phyloP scores from a whole-genome alignment of 2,113 vertebrate species.

The Phylloscopus trochilus region DNA sequence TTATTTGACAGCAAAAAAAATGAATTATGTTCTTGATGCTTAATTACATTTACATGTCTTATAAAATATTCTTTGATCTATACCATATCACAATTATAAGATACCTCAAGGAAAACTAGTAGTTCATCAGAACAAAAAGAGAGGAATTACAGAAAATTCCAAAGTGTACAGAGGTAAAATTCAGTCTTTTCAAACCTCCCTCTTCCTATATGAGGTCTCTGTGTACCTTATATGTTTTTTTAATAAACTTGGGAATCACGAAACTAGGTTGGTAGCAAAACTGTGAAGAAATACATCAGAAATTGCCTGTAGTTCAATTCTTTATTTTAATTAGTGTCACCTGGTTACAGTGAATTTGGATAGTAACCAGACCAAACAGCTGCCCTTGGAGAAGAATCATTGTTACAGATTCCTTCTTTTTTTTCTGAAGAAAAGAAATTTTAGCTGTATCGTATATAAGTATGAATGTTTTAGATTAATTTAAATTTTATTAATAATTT shows the following conservation, averaged over 20 bases:
- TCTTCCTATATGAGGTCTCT: background rate
- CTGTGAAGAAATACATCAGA: background rate
- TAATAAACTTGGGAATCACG: background rate
- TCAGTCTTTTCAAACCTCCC: background rate
- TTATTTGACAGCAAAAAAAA: background rate
- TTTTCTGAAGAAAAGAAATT: background rate
- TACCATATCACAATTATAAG: background rate
- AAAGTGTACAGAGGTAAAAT: background rate
- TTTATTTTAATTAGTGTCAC: background rate
- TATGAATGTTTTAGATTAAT: background rate
- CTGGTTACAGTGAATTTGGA: background rate
- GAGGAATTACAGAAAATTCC: background rate
- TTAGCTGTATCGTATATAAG: background rate
- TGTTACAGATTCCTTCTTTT: background rate
- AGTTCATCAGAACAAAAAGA: background rate
- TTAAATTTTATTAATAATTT: background rate
- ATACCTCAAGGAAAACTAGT: background rate
- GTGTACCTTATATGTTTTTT: background rate
- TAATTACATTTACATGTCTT: background rate
- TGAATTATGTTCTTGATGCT: background rate
- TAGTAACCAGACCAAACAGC: background rate
- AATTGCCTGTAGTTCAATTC: background rate
- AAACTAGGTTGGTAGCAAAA: background rate
- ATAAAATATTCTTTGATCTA: background rate
- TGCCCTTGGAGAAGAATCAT: background rate